Base-by-base conservation (phyloP, 2,888 invertebrate genomes). In the Hydrotaea cyrtoneurina region DNA sequence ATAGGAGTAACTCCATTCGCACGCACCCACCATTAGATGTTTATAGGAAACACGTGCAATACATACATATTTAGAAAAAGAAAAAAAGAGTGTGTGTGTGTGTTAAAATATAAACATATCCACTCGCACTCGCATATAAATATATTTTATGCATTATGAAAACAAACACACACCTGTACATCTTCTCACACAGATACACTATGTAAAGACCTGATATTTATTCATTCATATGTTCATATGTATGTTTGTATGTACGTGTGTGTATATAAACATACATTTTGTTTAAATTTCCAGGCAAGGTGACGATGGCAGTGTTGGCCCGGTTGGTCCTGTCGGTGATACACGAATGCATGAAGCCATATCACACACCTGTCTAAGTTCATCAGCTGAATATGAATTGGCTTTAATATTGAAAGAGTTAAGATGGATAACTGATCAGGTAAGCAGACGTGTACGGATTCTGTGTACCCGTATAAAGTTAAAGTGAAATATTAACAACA, bases 321-420 rank as follows among this genome's bases (percentile, higher is more conserved):
- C 89, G 23, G 91, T 93, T 86, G 92, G 93, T 92, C 93, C 93
- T 93, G 92, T 92, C 31, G 89, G 89, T 77, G 92, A 92, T 84
- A 94, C 95, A 88, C 95, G 96, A 89, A 95, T 96, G 92, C 95
- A 96, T 92, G 95, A 95, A 91, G 94, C 95, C 88, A 94, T 95
- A 88, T 95, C 96, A 88, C 96, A 96, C 93, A 95, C 96, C 93
- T 97, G 97, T 93, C 95, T 97, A 91, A 97, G 97, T 93, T 92
- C 92, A 80, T 92, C 92, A 91, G 96, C 97, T 90, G 97, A 97
- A 93, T 97, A 97, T 93, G 98, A 98, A 94, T 95, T 98, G 93
- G 96, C 97, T 89, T 95, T 97, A 92, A 98, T 98, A 93, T 95
- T 98, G 88, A 97, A 97, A 93, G 98, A 99, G 94, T 94, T 97